Evolutionary conservation across 2,888 invertebrate species (phyloP), one percentile per base, ranked within the genome.

Genomic region (Alentia gelatinosa): DNA sequence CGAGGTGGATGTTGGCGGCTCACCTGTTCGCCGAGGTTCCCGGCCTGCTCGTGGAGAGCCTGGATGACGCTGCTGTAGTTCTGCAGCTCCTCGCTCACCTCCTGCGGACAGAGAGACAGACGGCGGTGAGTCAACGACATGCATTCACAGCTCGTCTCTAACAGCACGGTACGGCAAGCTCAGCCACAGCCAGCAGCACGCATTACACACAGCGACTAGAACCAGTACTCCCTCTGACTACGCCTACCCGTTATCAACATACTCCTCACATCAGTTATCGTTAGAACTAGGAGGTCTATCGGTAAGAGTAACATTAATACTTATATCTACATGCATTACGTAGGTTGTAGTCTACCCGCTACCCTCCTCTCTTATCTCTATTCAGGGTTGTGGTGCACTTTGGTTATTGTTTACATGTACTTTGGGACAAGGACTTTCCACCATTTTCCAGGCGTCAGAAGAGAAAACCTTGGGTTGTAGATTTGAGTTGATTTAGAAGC

Each of bases 1-100:
- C n/a, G n/a, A n/a, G n/a, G n/a, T n/a, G n/a, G n/a, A n/a, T n/a
- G n/a, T n/a, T n/a, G n/a, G n/a, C 30, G 12, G 0, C 98, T 97
- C 94, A 98, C 98, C 88, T 98, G 98, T 93, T 97, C 97, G 92
- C 98, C 98, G 35, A 99, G 97, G 94, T 97, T 97, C 89, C 97
- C 97, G 12, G 98, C 98, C 97, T 98, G 98, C 96, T 98, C 98
- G 95, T 98, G 98, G 74, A 99, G 97, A 90, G 98, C 98, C 94
- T 99, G 98, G 94, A 99, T 99, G 91, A 98, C 98, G 93, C 98
- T 97, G 63, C 98, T 98, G 96, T 99, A 99, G 96, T 98, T 98
- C 96, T 98, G 98, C 91, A 99, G 97, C 95, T 99, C 99, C 95
- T 99, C 99, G 4, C 98, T 98, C 5, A 99, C 98, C 94, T 99